phyloP scores from a whole-genome alignment of 2,113 vertebrate genomes.

The Choloepus hoffmanni region DNA sequence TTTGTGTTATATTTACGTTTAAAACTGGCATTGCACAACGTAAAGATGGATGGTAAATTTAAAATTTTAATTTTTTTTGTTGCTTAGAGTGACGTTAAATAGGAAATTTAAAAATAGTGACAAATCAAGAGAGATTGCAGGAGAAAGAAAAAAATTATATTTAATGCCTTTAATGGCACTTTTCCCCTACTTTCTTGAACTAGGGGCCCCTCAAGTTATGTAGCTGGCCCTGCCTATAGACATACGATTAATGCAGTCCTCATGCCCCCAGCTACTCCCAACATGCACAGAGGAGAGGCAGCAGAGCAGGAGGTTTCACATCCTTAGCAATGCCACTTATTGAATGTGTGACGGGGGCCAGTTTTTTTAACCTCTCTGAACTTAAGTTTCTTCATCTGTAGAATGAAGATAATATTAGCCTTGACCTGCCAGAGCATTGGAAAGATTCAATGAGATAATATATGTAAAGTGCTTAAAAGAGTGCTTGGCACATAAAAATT shows the following conservation, averaged over 20 bases:
- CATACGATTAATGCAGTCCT: background rate
- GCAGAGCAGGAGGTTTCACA: background rate
- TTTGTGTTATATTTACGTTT: background rate
- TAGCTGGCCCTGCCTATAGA: background rate
- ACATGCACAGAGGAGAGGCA: background rate
- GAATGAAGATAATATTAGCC: background rate
- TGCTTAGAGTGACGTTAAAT: background rate
- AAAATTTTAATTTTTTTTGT: slow-evolving; percentile 25
- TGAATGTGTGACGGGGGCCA: background rate
- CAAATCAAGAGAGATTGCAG: background rate
- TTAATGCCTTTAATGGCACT: background rate
- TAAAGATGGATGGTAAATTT: background rate
- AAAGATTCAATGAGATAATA: background rate
- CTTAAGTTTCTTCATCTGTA: background rate
- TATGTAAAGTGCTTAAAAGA: background rate
- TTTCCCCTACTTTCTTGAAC: background rate
- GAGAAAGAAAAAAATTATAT: background rate
- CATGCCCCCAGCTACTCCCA: rapidly evolving
- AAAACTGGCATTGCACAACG: background rate
- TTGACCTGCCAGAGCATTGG: background rate
- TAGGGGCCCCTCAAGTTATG: background rate
- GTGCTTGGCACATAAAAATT: background rate
- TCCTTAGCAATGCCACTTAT: background rate
- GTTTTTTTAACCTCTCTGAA: background rate
- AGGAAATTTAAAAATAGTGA: background rate